Evolutionary conservation across 2,797 vertebrate genomes (phyloP), one percentile per base, ranked within the genome.

Genomic region (Pelochelys cantorii): DNA sequence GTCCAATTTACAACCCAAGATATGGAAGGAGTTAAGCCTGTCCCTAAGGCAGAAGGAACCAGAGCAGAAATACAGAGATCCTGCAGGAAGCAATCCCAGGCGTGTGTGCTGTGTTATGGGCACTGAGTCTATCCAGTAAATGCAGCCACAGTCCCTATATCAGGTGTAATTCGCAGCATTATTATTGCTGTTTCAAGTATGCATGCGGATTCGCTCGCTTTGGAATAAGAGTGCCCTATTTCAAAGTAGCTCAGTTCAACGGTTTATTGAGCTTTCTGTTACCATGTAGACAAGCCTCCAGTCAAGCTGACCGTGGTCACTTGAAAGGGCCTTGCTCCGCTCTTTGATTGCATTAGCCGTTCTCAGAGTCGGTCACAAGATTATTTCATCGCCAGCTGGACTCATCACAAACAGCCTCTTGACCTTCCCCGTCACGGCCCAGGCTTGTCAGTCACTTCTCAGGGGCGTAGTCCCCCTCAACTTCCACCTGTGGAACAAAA

Each of bases 111-210:
- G 13, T 77, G 37, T 27, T 48, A 29, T 77, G 42, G 42, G 74
- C 42, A 52, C 17, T 7, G 6, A 27, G 13, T 52, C 14, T 52
- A 77, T 42, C 27, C 4, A 15, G 23, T 77, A 52, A 77, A 48
- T 4, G 4, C 42, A 77, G 23, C 37, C 74, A 52, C 48, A 77
- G 22, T 48, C 27, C 23, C 42, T 29, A 27, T 29, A 77, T 52
- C 14, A 17, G 42, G 13, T 29, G 15, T 85, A 86, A 86, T 77
- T 88, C 92, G 84, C 96, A 92, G 88, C 78, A 89, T 90, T 96
- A 95, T 85, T 96, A 93, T 94, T 95, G 96, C 88, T 89, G 79
- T 93, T 95, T 94, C 82, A 31, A 84, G 90, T 84, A 88, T 81
- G 91, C 1, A 23, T 68, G 60, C 52, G 84, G 79, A 85, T 90